Evolutionary conservation across 2,113 vertebrate genomes (phyloP).

Genomic region (Steatornis caripensis): DNA sequence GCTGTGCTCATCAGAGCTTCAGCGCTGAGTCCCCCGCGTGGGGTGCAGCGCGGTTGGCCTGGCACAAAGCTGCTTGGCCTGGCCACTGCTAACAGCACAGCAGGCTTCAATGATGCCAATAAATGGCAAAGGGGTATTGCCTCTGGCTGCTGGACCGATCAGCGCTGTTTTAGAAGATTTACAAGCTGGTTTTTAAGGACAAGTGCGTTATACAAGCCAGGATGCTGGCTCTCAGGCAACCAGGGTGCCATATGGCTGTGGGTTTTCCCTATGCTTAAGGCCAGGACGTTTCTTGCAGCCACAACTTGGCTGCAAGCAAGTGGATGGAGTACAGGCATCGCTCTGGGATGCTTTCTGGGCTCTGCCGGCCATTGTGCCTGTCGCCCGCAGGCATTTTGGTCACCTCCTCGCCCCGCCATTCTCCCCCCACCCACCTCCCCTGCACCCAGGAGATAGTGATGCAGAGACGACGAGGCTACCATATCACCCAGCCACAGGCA

Average conservation of each 20-base stretch:
- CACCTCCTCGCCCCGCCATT: neutral
- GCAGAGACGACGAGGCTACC: accelerated
- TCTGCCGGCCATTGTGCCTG: neutral
- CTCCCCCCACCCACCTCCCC: neutral
- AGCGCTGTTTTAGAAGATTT: neutral
- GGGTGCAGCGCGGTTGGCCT: neutral
- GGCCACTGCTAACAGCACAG: neutral
- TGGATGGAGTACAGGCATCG: accelerated
- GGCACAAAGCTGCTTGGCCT: neutral
- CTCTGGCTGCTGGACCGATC: neutral
- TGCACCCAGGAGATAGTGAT: neutral
- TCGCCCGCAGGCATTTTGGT: accelerated
- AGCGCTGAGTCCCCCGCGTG: accelerated
- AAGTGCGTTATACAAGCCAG: neutral
- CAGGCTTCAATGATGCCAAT: neutral
- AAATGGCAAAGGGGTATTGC: neutral
- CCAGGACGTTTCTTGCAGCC: neutral
- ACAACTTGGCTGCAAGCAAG: accelerated
- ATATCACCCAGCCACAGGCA: accelerated
- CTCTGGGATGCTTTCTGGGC: neutral
- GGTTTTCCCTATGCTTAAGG: neutral
- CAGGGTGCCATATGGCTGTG: accelerated
- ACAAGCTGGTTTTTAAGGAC: neutral
- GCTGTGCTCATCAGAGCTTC: neutral
- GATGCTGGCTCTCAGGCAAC: neutral